A percentile compares a stretch with the other conserved stretches of the same genome.
Evolutionary conservation across 1,140 invertebrate genomes (phyloP).

Genomic region (Leptoteleia sp.): DNA sequence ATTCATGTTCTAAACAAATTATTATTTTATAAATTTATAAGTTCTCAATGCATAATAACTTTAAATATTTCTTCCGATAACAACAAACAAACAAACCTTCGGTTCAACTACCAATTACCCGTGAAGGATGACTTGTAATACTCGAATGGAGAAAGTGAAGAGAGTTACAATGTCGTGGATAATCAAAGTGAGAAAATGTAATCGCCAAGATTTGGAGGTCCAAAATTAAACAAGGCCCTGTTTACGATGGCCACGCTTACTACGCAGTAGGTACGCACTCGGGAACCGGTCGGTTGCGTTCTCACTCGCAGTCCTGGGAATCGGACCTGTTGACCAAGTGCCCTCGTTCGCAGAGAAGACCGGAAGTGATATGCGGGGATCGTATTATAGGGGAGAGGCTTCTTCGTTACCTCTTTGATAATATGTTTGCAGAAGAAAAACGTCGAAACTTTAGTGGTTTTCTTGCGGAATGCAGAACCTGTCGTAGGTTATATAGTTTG

Average conservation of each 20-base stretch:
- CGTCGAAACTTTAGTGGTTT: conserved; percentile 54
- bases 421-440: conserved; percentile 53
- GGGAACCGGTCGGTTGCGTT: conserved; percentile 78
- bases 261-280: conserved; percentile 58
- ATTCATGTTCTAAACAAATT: no score
- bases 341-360: conserved; percentile 77
- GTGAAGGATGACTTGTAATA: not conserved
- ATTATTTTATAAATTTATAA: no score
- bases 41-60: no score
- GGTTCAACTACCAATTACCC: no score
- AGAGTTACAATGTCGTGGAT: conserved; percentile 5
- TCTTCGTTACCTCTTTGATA: conserved; percentile 47
- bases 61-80: no score
- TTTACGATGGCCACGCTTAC: conserved; percentile 46
- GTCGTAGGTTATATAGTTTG: conserved; percentile 30
- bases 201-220: conserved; percentile 4
- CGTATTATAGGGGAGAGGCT: conserved; percentile 63
- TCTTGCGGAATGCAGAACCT: conserved; percentile 51
- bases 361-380: conserved; percentile 73
- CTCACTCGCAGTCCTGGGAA: conserved; percentile 79
- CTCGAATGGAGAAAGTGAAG: conserved; percentile 32
- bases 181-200: conserved; percentile 12
- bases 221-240: conserved; percentile 29
- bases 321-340: conserved; percentile 81
- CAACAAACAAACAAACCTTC: no score